A percentile compares a stretch with the other conserved stretches of the same genome.
These are phyloP conservation scores for Merops nubicus DNA, from an alignment of 2,113 vertebrate genomes.

Conservation along the genomic window DNA sequence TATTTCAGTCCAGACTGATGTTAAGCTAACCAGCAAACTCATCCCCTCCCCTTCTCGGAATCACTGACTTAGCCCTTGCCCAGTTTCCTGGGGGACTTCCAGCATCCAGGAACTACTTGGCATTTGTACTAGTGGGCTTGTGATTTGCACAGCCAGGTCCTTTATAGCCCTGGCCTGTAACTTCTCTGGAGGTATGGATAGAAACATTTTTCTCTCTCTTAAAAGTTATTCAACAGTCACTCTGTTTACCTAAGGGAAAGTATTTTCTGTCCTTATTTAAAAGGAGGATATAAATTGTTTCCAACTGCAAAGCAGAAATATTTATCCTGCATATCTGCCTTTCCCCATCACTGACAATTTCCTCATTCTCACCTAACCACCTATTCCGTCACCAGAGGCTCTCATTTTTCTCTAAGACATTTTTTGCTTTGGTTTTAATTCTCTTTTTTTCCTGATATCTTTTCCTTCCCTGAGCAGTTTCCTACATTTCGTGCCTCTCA, in stretches of 20 bases:
- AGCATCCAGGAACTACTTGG: background rate
- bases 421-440: background rate
- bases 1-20: background rate
- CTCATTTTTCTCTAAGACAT: background rate
- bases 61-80: background rate
- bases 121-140: fast-evolving
- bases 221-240: background rate
- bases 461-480: background rate
- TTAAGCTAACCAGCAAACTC: background rate
- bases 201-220: background rate
- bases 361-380: background rate
- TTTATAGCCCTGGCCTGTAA: background rate
- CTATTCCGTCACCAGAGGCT: background rate
- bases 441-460: background rate
- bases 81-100: background rate
- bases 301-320: background rate
- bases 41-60: background rate
- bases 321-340: background rate
- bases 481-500: background rate
- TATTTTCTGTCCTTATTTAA: background rate
- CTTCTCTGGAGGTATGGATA: background rate
- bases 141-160: background rate
- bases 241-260: background rate
- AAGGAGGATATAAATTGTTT: background rate
- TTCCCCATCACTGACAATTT: background rate